Evolutionary conservation across 1,140 invertebrate genomes (phyloP), one percentile per base, ranked within the genome.

Genomic region (Drosophila pseudoobscura): DNA sequence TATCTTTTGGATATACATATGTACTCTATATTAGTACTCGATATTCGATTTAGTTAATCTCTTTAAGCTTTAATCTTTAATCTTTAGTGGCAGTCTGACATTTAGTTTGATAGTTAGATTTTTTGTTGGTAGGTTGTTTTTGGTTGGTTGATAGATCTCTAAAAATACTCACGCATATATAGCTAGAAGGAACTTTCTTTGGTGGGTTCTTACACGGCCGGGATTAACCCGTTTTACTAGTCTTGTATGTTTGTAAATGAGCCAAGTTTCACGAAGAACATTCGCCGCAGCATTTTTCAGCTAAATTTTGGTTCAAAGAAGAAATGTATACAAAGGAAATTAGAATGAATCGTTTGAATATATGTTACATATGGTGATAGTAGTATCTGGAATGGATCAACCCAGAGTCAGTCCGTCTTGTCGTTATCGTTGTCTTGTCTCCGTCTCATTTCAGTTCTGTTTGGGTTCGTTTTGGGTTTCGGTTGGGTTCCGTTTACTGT

Each of bases 201-300:
- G 99, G 93, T 99, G 99, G 59, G 98, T 97, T 89, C 99, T 94
- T 75, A 99, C 98, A 92, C 97, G 95, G 63, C 97, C 96, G 51
- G 97, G 95, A 93, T 99, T 98, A 50, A 99, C 97, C 91, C 98
- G 95, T 93, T 99, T 99, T 78, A 99, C 98, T 79, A 99, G 94
- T 92, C 99, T 96, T 80, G 99, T 99, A 93, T 99, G 97, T 93
- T 99, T 99, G 93, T 99, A 99, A 91, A 99, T 99, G 84, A 99
- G 95, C 99, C 99, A 99, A 64, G 99, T 99, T 94, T 99, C 99
- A 89, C 99, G 94, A 75, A 99, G 94, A 68, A 99, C 99, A 93
- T 99, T 99, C 61, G 99, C 99, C 78, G 99, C 99, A 75, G 98
- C 97, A 93, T 99, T 99, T 96, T 99, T 99, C 92, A 99, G 93